phyloP scores from a whole-genome alignment of 2,888 invertebrate species.

The Psylliodes chrysocephalus region DNA sequence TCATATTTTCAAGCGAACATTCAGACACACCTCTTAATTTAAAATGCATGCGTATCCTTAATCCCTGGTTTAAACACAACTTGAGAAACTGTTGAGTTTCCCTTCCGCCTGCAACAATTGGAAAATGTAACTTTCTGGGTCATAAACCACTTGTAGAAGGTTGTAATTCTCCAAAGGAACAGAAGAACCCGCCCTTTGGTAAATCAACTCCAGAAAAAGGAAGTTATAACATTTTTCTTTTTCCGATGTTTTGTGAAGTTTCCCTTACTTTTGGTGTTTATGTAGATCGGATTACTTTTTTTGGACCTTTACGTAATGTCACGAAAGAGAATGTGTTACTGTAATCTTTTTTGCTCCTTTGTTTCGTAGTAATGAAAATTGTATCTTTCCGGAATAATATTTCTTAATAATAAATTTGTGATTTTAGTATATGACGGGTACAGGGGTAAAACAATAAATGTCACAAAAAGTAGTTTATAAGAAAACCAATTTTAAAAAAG shows the following conservation, averaged over 20 bases:
- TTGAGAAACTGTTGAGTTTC: constrained; percentile 24
- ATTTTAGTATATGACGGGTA: too few species aligned
- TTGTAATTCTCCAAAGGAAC: constrained; percentile 38
- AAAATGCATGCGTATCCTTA: neutral
- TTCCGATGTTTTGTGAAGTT: constrained; percentile 16
- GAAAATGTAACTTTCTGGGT: constrained; percentile 31
- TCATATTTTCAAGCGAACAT: neutral
- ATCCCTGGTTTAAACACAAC: neutral
- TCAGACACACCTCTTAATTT: neutral
- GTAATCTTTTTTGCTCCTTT: neutral
- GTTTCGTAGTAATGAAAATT: neutral
- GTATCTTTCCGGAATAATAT: neutral
- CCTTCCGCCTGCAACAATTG: constrained; percentile 30
- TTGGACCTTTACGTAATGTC: neutral
- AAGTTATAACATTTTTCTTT: constrained; percentile 27
- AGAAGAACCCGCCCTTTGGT: constrained; percentile 35
- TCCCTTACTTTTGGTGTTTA: constrained; percentile 10
- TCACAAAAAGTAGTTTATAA: too few species aligned
- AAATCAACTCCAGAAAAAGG: constrained; percentile 38
- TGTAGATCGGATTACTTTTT: constrained; percentile 17
- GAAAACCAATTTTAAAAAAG: too few species aligned
- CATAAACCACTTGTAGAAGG: constrained; percentile 44
- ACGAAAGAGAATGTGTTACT: neutral
- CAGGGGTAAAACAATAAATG: too few species aligned
- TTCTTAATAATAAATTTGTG: neutral